Conservation (phyloP, 2,888 invertebrate species). For the Spisula solida region DNA sequence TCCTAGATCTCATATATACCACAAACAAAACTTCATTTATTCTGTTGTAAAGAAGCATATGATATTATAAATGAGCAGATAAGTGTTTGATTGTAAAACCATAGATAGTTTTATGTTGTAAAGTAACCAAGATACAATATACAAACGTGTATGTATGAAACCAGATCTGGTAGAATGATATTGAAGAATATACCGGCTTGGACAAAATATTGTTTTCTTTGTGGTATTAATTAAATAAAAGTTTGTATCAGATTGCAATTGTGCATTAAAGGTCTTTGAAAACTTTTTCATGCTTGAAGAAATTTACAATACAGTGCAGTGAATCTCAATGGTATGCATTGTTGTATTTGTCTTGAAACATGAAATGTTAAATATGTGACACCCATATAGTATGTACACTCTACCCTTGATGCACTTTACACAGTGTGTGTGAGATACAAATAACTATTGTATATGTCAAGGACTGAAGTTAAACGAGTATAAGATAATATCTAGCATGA, state of each 20-base stretch:
- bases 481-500: conserved; percentile 21
- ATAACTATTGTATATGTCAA: conserved; percentile 24
- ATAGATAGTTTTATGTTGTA: not conserved
- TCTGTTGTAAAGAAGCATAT: not conserved
- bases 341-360: conserved; percentile 11
- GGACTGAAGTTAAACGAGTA: conserved; percentile 10
- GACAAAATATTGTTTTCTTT: not conserved
- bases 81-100: not conserved
- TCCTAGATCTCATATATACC: conserved; percentile 22
- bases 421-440: conserved; percentile 9
- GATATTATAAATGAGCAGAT: not conserved
- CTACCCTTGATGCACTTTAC: conserved; percentile 41
- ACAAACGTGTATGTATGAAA: not conserved
- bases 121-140: not conserved
- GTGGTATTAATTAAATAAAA: conserved; percentile 16
- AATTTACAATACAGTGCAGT: not conserved
- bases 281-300: conserved; percentile 41
- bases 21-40: not conserved
- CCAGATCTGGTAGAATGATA: not conserved
- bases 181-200: not conserved
- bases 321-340: conserved; percentile 1
- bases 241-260: conserved; percentile 30
- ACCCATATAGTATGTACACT: conserved; percentile 31
- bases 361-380: conserved; percentile 46
- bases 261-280: conserved; percentile 23